Conservation (phyloP, 2,888 invertebrate genomes). For the Nasonia oneida region DNA sequence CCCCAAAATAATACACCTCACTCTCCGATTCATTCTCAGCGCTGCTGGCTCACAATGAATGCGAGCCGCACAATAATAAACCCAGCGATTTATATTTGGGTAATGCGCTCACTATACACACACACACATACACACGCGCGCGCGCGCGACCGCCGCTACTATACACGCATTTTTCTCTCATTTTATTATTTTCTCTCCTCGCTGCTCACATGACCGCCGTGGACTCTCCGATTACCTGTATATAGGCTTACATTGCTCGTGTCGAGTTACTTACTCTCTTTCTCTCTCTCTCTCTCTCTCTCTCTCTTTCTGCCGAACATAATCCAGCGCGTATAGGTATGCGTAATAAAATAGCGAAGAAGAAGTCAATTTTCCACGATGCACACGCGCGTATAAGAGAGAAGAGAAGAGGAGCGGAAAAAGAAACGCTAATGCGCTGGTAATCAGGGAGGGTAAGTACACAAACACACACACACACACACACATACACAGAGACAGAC, state of each 20-base stretch:
- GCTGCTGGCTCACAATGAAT: not conserved
- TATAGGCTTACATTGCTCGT: conserved; percentile 9
- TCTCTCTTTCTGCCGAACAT: not conserved
- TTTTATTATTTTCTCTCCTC: not conserved
- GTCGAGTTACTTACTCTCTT: not conserved
- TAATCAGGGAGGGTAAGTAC: conserved; percentile 23
- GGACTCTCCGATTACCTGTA: not conserved
- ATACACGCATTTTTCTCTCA: not conserved
- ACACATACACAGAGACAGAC: not conserved
- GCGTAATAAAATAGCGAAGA: not conserved
- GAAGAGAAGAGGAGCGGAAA: not conserved
- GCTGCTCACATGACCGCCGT: not conserved
- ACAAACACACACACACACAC: not conserved
- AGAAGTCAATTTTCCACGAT: conserved; percentile 1
- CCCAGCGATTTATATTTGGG: not conserved
- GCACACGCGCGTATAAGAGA: not conserved
- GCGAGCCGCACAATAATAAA: not conserved
- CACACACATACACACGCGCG: not conserved
- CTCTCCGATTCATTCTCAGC: conserved; percentile 4
- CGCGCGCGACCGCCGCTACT: not conserved
- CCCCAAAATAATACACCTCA: not conserved
- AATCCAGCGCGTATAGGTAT: not conserved
- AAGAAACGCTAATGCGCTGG: conserved; percentile 23
- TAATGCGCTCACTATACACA: not conserved
- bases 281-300: not conserved